Conservation (phyloP, 2,888 invertebrate species). For the Therioaphis trifolii region DNA sequence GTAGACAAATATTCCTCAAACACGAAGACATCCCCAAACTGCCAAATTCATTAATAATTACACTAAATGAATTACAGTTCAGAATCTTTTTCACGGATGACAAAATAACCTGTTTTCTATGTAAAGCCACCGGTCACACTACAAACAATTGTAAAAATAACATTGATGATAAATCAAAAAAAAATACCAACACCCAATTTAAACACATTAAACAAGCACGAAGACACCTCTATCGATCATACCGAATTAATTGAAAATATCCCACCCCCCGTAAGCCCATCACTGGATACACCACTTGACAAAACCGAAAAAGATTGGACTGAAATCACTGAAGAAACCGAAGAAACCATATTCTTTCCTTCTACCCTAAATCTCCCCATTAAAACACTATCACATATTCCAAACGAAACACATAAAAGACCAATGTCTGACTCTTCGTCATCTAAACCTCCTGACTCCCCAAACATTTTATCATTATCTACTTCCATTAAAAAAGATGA, state of each 20-base stretch:
- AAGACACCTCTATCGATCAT: background rate
- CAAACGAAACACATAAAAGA: slow-evolving; percentile 13
- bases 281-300: background rate
- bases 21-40: no score
- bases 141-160: no score
- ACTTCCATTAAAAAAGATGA: background rate
- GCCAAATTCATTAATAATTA: no score
- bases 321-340: background rate
- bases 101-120: no score
- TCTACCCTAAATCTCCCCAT: no score
- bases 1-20: no score
- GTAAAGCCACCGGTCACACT: no score
- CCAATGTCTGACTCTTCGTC: slow-evolving; percentile 11
- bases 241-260: slow-evolving; percentile 26
- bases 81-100: no score
- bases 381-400: background rate
- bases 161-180: no score
- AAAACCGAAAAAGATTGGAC: background rate
- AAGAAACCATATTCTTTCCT: no score
- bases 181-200: no score
- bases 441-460: background rate
- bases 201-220: background rate
- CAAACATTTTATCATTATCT: background rate
- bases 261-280: background rate
- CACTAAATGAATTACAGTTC: no score